These are phyloP conservation scores for Etheostoma perlongum DNA, from an alignment of 2,797 vertebrate species.

Conservation along the genomic window DNA sequence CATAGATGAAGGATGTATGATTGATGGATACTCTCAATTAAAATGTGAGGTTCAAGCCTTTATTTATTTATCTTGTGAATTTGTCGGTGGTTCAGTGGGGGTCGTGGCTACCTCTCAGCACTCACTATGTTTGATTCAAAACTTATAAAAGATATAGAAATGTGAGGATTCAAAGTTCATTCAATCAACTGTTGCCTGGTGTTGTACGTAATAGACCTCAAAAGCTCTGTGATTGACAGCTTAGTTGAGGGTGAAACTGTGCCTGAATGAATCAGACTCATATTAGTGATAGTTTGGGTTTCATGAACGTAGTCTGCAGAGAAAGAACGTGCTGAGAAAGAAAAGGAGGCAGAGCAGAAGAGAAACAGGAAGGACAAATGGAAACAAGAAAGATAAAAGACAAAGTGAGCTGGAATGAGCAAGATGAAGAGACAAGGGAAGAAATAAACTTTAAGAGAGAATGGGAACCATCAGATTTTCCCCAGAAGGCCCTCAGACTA, in stretches of 20 bases:
- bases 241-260: background rate
- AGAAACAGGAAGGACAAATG: background rate
- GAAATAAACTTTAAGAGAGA: slow-evolving; percentile 18
- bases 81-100: background rate
- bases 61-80: background rate
- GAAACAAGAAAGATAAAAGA: background rate
- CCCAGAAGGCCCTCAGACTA: slow-evolving; percentile 44
- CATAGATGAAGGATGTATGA: background rate
- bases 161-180: background rate
- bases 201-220: slow-evolving; percentile 1
- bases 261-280: slow-evolving; percentile 25
- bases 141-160: slow-evolving; percentile 1
- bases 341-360: background rate
- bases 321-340: background rate
- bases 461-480: slow-evolving; percentile 18
- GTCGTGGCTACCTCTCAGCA: background rate
- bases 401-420: background rate
- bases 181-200: background rate
- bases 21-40: background rate
- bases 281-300: slow-evolving; percentile 8
- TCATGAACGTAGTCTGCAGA: slow-evolving; percentile 12
- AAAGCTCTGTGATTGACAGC: slow-evolving; percentile 13
- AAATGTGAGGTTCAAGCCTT: background rate
- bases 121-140: background rate
- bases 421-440: slow-evolving; percentile 3